phyloP scores from a whole-genome alignment of 1,140 invertebrate species.

The Choristoneura fumiferana region DNA sequence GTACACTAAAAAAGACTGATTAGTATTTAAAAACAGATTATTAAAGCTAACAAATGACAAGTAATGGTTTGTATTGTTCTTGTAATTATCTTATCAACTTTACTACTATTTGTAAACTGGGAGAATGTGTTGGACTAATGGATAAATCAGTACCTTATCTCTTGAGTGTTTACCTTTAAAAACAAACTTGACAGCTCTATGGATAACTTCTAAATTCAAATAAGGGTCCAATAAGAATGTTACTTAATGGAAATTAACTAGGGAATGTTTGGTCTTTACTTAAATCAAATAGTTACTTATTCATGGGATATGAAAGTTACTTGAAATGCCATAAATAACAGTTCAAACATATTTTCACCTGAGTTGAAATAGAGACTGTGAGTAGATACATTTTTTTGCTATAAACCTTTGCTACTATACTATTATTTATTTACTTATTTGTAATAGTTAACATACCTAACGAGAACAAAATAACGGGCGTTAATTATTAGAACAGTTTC shows the following conservation, averaged over 20 bases:
- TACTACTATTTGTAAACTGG: background rate
- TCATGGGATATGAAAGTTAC: no score
- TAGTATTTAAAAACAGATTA: background rate
- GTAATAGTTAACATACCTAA: background rate
- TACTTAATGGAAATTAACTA: no score
- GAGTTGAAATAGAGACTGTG: no score
- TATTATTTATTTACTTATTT: no score
- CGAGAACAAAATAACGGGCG: background rate
- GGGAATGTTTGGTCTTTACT: background rate
- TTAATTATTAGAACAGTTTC: background rate
- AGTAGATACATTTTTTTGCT: no score
- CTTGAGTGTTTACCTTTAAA: background rate
- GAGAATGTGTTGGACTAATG: conserved; percentile 1
- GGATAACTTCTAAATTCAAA: background rate
- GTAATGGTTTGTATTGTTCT: background rate
- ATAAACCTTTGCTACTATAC: no score
- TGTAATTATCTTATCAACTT: conserved; percentile 14
- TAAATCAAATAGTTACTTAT: no score
- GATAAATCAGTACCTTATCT: background rate
- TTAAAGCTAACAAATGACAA: background rate
- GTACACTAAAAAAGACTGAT: background rate
- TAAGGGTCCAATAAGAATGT: background rate
- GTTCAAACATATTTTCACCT: no score
- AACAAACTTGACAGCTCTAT: background rate
- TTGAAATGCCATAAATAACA: no score